Evolutionary conservation across 2,797 vertebrate species (phyloP).

Genomic region (Eospalax fontanierii): DNA sequence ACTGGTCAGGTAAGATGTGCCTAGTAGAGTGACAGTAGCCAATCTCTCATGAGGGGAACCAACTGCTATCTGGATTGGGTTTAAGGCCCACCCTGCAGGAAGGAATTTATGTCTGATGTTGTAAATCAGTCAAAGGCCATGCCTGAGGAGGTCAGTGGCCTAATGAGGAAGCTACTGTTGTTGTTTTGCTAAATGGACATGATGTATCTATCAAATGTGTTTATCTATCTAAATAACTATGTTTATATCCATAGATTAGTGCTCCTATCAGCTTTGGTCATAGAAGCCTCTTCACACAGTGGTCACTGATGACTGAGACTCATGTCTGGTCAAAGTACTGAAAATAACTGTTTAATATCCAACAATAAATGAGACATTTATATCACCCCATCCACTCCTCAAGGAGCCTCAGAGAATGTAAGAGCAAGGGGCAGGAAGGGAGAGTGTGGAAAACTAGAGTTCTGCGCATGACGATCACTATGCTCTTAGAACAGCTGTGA

Average conservation of each 20-base stretch:
- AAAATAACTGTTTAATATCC: not conserved
- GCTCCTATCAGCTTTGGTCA: not conserved
- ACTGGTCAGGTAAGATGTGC: not conserved
- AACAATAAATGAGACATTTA: not conserved
- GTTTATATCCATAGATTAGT: not conserved
- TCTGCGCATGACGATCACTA: not conserved
- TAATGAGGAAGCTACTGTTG: not conserved
- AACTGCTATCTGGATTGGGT: not conserved
- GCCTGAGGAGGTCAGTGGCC: not conserved
- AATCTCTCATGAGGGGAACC: not conserved
- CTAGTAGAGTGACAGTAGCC: not conserved
- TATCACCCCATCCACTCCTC: rapidly evolving
- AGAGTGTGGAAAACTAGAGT: not conserved
- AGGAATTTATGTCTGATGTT: not conserved
- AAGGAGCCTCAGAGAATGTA: too few species aligned
- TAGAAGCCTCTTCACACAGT: not conserved
- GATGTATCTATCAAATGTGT: not conserved
- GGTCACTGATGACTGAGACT: not conserved
- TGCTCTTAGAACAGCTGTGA: not conserved
- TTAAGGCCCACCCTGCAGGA: not conserved
- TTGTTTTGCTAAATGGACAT: not conserved
- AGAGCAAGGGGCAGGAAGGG: not conserved
- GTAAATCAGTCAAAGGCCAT: not conserved
- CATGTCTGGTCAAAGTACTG: not conserved
- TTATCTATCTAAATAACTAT: not conserved